Evolutionary conservation across 2,113 vertebrate species (phyloP).

Genomic region (Podilymbus podiceps): DNA sequence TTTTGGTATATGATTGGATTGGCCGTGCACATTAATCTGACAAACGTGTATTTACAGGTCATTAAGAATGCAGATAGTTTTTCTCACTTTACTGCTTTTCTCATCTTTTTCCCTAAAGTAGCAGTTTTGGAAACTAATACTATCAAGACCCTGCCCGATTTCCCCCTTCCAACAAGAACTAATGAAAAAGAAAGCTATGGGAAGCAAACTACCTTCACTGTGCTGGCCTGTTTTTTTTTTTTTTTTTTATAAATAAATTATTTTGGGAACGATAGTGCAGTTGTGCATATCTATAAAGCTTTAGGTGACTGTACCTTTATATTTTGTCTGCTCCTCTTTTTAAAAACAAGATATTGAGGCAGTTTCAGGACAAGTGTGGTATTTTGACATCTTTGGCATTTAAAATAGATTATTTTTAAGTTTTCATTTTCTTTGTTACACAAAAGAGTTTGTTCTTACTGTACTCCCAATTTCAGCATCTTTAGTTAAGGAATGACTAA

Average conservation of each 20-base stretch:
- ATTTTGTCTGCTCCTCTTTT: not conserved
- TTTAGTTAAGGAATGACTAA: not conserved
- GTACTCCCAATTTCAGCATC: not conserved
- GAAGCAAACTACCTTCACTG: not conserved
- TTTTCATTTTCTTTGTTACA: not conserved
- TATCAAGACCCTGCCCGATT: not conserved
- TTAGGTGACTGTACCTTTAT: not conserved
- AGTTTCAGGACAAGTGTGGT: not conserved
- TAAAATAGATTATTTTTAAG: not conserved
- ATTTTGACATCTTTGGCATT: not conserved
- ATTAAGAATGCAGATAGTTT: not conserved
- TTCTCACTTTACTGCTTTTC: not conserved
- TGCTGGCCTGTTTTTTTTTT: not conserved
- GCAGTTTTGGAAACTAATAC: not conserved
- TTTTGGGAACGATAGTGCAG: not conserved
- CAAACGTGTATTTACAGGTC: constrained; percentile 1
- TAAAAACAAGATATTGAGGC: not conserved
- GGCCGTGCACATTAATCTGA: constrained; percentile 1
- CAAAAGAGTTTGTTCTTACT: not conserved
- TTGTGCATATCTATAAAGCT: not conserved
- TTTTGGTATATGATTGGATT: not conserved
- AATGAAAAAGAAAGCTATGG: not conserved
- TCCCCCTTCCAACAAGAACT: not conserved
- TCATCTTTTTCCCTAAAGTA: not conserved
- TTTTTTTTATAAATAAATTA: not conserved